Evolutionary conservation across 2,797 vertebrate species (phyloP).

Genomic region (Glossophaga mutica): DNA sequence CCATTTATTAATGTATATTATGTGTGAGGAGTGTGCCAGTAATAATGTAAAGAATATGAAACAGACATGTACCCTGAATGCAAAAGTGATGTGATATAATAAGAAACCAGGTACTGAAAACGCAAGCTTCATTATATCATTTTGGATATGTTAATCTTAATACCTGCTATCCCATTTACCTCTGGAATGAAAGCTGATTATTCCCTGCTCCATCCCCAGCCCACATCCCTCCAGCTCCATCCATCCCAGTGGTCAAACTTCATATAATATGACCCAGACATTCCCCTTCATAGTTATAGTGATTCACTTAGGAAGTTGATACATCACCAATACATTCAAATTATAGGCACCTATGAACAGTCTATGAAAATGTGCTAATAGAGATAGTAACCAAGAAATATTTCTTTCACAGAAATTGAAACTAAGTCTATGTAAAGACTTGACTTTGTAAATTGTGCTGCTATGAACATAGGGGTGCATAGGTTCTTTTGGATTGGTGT

Average conservation of each 20-base stretch:
- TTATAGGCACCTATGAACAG: not conserved
- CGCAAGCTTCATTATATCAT: not conserved
- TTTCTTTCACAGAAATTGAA: not conserved
- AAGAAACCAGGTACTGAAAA: not conserved
- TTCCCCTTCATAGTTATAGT: not conserved
- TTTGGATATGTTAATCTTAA: not conserved
- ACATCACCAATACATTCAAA: not conserved
- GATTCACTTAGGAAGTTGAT: not conserved
- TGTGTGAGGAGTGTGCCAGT: not conserved
- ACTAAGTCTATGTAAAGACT: not conserved
- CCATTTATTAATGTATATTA: not conserved
- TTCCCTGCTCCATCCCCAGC: not conserved
- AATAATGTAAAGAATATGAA: not conserved
- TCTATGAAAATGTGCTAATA: not conserved
- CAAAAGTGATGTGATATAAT: not conserved
- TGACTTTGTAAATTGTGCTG: too few relatives aligned
- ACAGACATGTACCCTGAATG: not conserved
- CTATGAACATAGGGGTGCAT: too few relatives aligned
- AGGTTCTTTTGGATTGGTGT: too few relatives aligned
- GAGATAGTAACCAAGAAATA: not conserved
- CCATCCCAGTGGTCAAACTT: not conserved
- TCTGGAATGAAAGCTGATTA: not conserved
- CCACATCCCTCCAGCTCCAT: not conserved
- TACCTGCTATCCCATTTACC: accelerated
- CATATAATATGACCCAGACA: not conserved